phyloP scores from a whole-genome alignment of 2,888 invertebrate species.

The Andrena dorsata region DNA sequence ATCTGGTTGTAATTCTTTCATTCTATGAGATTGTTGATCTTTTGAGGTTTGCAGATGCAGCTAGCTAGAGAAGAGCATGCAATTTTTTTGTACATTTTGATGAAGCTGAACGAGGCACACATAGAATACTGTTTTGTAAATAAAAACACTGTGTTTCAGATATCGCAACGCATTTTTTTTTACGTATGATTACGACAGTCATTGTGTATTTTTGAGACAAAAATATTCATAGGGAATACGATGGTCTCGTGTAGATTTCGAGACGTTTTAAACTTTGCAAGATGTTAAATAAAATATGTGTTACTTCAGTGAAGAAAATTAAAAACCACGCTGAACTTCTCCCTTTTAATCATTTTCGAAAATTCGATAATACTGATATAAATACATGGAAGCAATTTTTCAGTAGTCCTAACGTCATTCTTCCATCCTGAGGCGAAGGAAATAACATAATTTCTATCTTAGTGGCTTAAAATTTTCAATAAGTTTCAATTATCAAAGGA shows the following conservation, averaged over 20 bases:
- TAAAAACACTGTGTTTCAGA: no score
- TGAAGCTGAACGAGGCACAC: not conserved
- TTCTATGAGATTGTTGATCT: not conserved
- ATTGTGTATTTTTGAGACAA: not conserved
- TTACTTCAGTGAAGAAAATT: not conserved
- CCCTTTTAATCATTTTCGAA: no score
- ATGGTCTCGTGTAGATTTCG: no score
- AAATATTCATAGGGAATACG: not conserved
- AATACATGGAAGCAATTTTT: no score
- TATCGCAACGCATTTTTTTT: no score
- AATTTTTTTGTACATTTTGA: not conserved
- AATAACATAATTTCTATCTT: no score
- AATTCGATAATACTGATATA: not conserved
- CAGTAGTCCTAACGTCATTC: no score
- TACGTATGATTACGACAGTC: no score
- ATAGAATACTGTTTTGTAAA: no score
- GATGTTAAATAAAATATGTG: not conserved
- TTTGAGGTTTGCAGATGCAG: not conserved
- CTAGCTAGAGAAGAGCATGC: not conserved
- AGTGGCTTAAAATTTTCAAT: no score
- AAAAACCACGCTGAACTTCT: not conserved
- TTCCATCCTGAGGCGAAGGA: no score
- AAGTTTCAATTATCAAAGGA: no score
- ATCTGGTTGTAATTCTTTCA: not conserved
- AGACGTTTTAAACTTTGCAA: not conserved